Evolutionary conservation across 2,113 vertebrate genomes (phyloP).

Genomic region (Coptodon bakossiorum): DNA sequence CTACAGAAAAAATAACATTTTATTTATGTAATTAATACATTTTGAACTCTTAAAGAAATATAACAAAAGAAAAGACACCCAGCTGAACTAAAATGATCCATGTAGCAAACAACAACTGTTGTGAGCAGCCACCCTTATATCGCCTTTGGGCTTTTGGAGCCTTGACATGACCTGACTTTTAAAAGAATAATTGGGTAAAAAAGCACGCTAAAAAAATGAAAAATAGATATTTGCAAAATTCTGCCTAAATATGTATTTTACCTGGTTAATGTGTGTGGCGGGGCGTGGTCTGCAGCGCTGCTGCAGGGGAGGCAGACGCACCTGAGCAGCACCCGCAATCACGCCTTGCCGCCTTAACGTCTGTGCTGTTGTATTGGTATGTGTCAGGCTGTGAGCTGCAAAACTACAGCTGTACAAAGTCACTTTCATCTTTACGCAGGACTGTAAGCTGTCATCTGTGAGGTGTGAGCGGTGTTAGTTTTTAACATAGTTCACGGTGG

Average conservation of each 20-base stretch:
- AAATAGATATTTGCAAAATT: background rate
- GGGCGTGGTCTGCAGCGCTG: accelerated
- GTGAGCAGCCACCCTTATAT: accelerated
- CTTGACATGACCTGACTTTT: background rate
- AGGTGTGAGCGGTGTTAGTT: accelerated
- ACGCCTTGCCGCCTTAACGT: accelerated
- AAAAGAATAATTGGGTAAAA: background rate
- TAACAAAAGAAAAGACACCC: background rate
- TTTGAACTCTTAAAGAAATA: background rate
- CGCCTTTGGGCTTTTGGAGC: background rate
- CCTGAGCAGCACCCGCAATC: accelerated
- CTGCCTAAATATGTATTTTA: background rate
- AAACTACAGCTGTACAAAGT: accelerated
- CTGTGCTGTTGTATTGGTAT: too few relatives aligned
- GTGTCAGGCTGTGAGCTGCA: accelerated
- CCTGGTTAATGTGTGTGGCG: background rate
- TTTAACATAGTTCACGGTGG: accelerated
- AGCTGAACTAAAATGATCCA: background rate
- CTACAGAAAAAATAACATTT: too few relatives aligned
- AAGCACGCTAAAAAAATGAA: background rate
- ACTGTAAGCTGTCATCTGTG: too few relatives aligned
- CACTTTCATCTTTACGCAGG: accelerated
- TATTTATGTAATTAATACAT: background rate
- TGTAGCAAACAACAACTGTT: background rate
- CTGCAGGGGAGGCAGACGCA: background rate